Base-by-base conservation (phyloP, 37 sponge, comb jelly and placozoan genomes). In the Cliona cf. orientalis region DNA sequence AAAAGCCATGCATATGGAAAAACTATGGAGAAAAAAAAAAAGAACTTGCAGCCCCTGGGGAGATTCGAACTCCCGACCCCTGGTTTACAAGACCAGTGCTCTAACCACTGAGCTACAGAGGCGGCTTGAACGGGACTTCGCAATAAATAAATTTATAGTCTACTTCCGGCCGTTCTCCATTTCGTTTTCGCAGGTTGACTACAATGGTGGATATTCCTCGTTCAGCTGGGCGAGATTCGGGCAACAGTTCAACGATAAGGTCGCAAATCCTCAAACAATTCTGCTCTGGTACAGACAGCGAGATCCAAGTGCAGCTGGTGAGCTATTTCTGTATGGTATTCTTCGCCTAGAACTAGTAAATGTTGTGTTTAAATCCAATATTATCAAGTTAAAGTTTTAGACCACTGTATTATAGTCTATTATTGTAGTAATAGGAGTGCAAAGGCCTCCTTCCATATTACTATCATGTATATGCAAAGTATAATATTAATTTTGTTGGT, bases 21-120 rank as follows among this genome's bases (percentile, higher is more conserved):
- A n/a, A 41, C 12, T 28, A 62, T 5, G 25, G 17, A n/a, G 39
- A 77, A 78, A 65, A 72, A 57, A 66, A 64, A 72, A 43, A 69
- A 88, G 56, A 76, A 76, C 53, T 72, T 65, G 33, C 6, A 93
- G 93, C 89, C 93, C 79, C 89, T 79, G 73, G 86, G 76, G 93
- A 93, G 93, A 89, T 83, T 93, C 83, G 93, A 93, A 93, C 93
- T 93, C 93, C 70, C 86, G 93, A 93, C 93, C 93, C 93, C 93
- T 93, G 93, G 93, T 93, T 93, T 93, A 93, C 93, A 93, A 93
- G 93, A 93, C 93, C 93, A 93, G 93, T 93, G 93, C 93, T 93
- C 93, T 93, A 88, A 91, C 93, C 93, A 89, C 93, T 93, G 93
- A 93, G 93, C 93, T 93, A 93, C 73, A 84, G 86, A 93, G 93